Conservation (phyloP, 64 coral and sea anemone genomes). For the Trachythela sp. region DNA sequence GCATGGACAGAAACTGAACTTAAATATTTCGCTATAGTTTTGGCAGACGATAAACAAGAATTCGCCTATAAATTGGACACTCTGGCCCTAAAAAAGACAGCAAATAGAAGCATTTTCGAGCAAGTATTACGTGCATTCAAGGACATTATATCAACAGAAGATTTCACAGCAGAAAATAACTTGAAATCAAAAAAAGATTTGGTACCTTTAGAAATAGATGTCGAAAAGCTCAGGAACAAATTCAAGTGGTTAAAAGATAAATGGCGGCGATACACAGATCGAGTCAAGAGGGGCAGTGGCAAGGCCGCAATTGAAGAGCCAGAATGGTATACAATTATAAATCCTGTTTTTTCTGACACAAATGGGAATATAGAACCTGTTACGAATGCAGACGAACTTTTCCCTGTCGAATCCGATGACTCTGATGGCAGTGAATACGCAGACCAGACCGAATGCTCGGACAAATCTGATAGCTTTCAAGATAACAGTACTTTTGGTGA, state of each 20-base stretch:
- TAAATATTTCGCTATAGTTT: neutral
- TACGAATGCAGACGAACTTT: constrained; percentile 14
- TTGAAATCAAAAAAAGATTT: neutral
- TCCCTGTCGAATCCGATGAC: constrained; percentile 5
- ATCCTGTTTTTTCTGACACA: constrained; percentile 28
- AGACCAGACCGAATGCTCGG: too few species aligned
- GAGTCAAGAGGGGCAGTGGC: constrained; percentile 24
- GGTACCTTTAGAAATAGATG: neutral
- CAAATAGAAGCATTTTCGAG: constrained; percentile 25
- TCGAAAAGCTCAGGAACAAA: constrained; percentile 9
- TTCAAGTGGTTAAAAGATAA: constrained; percentile 41
- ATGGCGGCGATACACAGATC: constrained; percentile 35
- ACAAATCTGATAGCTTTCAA: too few species aligned
- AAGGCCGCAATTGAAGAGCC: constrained; percentile 27
- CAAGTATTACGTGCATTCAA: neutral
- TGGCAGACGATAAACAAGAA: neutral
- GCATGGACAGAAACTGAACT: neutral
- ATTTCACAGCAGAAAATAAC: constrained; percentile 11
- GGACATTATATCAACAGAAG: neutral
- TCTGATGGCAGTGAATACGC: neutral
- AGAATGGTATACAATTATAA: constrained; percentile 42
- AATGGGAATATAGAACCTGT: constrained; percentile 28
- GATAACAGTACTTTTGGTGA: too few species aligned
- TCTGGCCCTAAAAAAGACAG: neutral
- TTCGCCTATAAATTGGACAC: neutral